A percentile compares a stretch with the other conserved stretches of the same genome.
Evolutionary conservation across 2,113 vertebrate species (phyloP).

Genomic region (Leptocoma aspasia): DNA sequence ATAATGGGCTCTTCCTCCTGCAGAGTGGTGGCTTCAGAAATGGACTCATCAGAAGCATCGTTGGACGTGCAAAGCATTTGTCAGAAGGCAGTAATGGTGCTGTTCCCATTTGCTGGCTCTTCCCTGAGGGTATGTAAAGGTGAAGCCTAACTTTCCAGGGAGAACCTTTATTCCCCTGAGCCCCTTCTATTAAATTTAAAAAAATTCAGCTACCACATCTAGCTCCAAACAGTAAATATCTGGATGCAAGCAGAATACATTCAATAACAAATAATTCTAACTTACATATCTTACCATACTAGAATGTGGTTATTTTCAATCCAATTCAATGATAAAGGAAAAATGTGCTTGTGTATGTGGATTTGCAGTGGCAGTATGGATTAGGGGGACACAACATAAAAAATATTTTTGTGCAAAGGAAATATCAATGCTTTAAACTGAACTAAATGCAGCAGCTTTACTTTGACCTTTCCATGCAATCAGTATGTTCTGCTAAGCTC

Average conservation of each 20-base stretch:
- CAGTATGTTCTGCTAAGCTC: conserved; percentile 5
- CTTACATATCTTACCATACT: background rate
- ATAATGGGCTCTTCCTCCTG: background rate
- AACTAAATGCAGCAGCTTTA: background rate
- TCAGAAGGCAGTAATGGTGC: background rate
- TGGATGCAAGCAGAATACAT: background rate
- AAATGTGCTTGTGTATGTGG: background rate
- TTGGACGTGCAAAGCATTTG: background rate
- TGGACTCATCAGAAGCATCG: background rate
- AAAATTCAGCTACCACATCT: background rate
- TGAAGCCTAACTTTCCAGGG: background rate
- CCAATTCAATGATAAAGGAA: background rate
- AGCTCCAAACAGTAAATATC: background rate
- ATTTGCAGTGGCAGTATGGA: background rate
- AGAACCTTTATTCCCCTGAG: background rate
- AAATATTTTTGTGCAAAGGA: background rate
- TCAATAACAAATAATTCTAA: background rate
- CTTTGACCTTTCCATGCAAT: background rate
- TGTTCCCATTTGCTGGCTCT: background rate
- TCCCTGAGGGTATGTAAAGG: background rate
- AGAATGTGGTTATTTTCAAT: background rate
- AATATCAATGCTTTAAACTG: background rate
- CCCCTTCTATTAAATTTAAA: background rate
- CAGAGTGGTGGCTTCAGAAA: background rate
- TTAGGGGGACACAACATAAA: background rate